Conservation (phyloP, 2,797 vertebrate genomes). For the Staurois parvus region DNA sequence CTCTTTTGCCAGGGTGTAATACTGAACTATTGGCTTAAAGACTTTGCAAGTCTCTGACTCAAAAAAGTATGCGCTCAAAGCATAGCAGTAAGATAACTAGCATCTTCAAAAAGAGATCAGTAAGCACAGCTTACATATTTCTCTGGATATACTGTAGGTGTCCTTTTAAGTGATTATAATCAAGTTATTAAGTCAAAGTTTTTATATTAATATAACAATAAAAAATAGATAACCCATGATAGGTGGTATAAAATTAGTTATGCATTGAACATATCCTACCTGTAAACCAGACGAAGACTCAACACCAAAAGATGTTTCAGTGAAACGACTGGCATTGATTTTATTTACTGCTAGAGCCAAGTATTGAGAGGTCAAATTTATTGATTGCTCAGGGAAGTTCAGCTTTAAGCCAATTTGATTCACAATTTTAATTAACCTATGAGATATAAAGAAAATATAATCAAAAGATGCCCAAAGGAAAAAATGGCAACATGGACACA, state of each 20-base stretch:
- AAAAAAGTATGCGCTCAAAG: too few species aligned
- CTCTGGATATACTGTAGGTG: too few species aligned
- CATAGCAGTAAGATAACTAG: too few species aligned
- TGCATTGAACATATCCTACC: conserved; percentile 71
- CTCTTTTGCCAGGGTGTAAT: too few species aligned
- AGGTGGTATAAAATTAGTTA: not conserved
- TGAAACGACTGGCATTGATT: conserved; percentile 79
- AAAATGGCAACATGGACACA: not conserved
- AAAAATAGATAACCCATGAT: not conserved
- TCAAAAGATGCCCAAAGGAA: not conserved
- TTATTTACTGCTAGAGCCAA: conserved; percentile 84
- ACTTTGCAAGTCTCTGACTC: too few species aligned
- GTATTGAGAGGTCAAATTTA: conserved; percentile 76
- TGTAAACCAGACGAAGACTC: conserved; percentile 78
- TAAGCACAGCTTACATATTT: too few species aligned
- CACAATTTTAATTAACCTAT: conserved; percentile 86
- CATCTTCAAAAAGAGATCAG: too few species aligned
- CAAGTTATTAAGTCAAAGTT: not conserved
- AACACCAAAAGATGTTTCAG: conserved; percentile 77
- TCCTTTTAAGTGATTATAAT: too few species aligned
- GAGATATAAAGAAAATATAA: not conserved
- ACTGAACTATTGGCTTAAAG: too few species aligned
- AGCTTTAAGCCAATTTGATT: conserved; percentile 85
- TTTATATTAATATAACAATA: not conserved
- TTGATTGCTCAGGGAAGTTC: conserved; percentile 71